A percentile compares a stretch with the other conserved stretches of the same genome.
Evolutionary conservation across 2,113 vertebrate species (phyloP).

Genomic region (Sisor rabdophorus): DNA sequence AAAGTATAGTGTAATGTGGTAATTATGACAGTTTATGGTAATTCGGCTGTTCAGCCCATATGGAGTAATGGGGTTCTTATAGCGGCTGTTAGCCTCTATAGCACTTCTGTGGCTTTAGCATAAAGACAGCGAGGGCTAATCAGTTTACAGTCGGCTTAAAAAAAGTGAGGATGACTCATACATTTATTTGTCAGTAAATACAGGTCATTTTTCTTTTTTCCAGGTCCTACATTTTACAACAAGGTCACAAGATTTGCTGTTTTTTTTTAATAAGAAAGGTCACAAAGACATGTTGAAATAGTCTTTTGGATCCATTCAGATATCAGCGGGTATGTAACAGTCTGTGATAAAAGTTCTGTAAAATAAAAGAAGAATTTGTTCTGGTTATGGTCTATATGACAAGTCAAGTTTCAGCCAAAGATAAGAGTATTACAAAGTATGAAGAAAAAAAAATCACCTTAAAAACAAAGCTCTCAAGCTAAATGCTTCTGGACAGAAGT

Average conservation of each 20-base stretch:
- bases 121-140: slow-evolving; percentile 31
- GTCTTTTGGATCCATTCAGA: slow-evolving; percentile 13
- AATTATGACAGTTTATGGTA: slow-evolving; percentile 85
- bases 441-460: not conserved
- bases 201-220: not conserved
- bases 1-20: slow-evolving; percentile 85
- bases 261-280: not conserved
- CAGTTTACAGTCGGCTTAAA: slow-evolving; percentile 15
- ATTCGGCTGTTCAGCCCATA: slow-evolving; percentile 60
- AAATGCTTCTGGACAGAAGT: slow-evolving; percentile 56
- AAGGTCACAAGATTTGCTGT: not conserved
- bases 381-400: slow-evolving; percentile 19
- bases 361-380: slow-evolving; percentile 29
- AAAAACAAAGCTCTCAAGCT: slow-evolving; percentile 39
- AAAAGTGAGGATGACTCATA: slow-evolving; percentile 31
- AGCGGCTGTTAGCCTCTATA: slow-evolving; percentile 38
- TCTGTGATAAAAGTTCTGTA: slow-evolving; percentile 10
- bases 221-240: not conserved
- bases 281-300: slow-evolving; percentile 6
- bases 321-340: slow-evolving; percentile 13
- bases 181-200: slow-evolving; percentile 25
- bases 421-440: slow-evolving; percentile 37
- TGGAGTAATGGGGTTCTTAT: slow-evolving; percentile 71
- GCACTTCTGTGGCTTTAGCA: slow-evolving; percentile 29
- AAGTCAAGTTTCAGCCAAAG: slow-evolving; percentile 27